These are phyloP conservation scores for Actenoides lindsayi DNA, from an alignment of 2,113 vertebrate genomes.

Conservation along the genomic window DNA sequence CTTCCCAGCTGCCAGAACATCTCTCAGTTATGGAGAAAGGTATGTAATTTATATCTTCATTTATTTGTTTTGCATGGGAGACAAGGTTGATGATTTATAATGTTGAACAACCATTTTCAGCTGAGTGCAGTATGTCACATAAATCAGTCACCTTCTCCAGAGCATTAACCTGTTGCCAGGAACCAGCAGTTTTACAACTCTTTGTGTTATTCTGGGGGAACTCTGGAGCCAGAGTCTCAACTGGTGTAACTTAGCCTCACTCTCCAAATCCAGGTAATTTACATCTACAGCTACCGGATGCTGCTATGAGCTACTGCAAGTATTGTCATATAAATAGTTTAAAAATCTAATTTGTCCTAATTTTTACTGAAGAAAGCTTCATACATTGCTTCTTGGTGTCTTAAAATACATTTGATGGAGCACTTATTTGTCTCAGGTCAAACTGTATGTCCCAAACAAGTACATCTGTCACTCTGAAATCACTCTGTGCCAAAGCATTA, in stretches of 20 bases:
- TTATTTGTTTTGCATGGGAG: conserved; percentile 7
- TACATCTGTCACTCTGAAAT: background rate
- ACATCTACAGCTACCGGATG: background rate
- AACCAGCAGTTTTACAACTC: background rate
- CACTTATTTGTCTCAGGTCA: background rate
- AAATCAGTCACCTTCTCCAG: background rate
- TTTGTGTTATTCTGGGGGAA: background rate
- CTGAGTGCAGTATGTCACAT: background rate
- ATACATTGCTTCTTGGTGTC: background rate
- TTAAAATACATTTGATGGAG: background rate
- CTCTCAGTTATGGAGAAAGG: background rate
- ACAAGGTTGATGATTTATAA: background rate
- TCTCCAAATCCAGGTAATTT: background rate
- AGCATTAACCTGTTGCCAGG: background rate
- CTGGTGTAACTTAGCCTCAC: background rate
- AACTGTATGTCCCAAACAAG: background rate
- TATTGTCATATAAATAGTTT: background rate
- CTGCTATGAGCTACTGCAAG: background rate
- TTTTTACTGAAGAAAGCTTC: background rate
- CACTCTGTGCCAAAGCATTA: background rate
- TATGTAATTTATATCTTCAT: background rate
- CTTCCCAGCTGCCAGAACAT: background rate
- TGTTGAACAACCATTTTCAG: background rate
- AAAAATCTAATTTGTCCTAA: background rate
- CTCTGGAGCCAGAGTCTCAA: background rate